phyloP scores from a whole-genome alignment of 1,140 invertebrate genomes.

The Sarcophaga bullata region DNA sequence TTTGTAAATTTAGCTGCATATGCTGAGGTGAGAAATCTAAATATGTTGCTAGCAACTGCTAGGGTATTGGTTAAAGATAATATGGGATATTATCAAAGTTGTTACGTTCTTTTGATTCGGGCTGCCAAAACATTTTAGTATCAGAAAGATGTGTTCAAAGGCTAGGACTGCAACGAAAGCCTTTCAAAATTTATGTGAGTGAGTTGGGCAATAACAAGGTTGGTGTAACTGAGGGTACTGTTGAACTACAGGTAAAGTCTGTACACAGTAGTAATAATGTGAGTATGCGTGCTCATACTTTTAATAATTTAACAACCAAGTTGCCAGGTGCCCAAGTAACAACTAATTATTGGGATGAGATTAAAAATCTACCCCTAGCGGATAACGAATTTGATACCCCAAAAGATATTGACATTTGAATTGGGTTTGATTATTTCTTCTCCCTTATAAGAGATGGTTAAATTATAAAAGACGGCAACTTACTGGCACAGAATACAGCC shows the following conservation, averaged over 20 bases:
- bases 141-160: constrained; percentile 13
- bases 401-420: constrained; percentile 3
- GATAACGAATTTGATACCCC: constrained; percentile 17
- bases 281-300: background rate
- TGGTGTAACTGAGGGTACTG: background rate
- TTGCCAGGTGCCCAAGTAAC: background rate
- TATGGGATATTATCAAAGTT: background rate
- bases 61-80: background rate
- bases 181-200: background rate
- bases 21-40: background rate
- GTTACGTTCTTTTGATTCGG: background rate
- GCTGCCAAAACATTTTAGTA: background rate
- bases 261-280: background rate
- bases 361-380: background rate
- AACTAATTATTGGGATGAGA: background rate
- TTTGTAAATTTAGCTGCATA: background rate
- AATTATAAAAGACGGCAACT: background rate
- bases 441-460: background rate
- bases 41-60: background rate
- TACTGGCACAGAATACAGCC: background rate
- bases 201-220: background rate
- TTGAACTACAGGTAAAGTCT: constrained; percentile 16
- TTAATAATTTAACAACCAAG: constrained; percentile 3
- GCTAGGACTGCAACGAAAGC: background rate
- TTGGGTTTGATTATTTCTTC: constrained; percentile 6